Evolutionary conservation across 2,113 vertebrate species (phyloP), one percentile per base, ranked within the genome.

Genomic region (Periophthalmodon schlosseri): DNA sequence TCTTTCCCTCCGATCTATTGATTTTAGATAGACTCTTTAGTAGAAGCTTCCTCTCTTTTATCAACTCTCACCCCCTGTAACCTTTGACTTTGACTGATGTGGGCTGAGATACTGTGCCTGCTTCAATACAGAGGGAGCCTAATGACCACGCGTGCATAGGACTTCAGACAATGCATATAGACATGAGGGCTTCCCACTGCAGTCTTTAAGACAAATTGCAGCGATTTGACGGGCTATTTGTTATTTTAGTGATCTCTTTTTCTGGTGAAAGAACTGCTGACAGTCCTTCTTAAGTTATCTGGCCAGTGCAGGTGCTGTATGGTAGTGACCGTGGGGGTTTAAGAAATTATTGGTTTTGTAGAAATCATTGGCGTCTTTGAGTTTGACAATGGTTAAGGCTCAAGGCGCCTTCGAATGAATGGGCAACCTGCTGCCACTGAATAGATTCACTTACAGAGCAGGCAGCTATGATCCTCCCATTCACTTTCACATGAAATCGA

Each of bases 371-470:
- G n/a, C 58, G 33, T 60, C 47, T 50, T 14, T 61, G n/a, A 15
- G 64, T 71, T 71, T 71, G 66, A 82, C 63, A 13, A 24, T 1
- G 5, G 34, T 49, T 49, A 14, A 46, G 83, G 83, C 78, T 78
- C 23, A 80, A 72, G 67, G 61, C 67, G 57, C 77, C 69, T 70
- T 65, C 39, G 46, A 68, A 58, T 82, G 78, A 86, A 83, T 84
- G 81, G 75, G 74, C 70, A 84, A 82, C 79, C 72, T 79, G 65
- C 74, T 84, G 65, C 68, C 65, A 76, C 52, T 74, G 75, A 86
- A 80, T 67, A 65, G 65, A 85, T 87, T 89, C 78, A 86, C 70
- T 91, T 87, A 83, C 61, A 34, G 52, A 67, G 52, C 77, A 75
- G 68, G 36, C 58, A 78, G 84, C 85, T 78, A 77, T 56, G 36